These are phyloP conservation scores for Sarotherodon lohbergeri DNA, from an alignment of 2,113 vertebrate species.

Conservation along the genomic window DNA sequence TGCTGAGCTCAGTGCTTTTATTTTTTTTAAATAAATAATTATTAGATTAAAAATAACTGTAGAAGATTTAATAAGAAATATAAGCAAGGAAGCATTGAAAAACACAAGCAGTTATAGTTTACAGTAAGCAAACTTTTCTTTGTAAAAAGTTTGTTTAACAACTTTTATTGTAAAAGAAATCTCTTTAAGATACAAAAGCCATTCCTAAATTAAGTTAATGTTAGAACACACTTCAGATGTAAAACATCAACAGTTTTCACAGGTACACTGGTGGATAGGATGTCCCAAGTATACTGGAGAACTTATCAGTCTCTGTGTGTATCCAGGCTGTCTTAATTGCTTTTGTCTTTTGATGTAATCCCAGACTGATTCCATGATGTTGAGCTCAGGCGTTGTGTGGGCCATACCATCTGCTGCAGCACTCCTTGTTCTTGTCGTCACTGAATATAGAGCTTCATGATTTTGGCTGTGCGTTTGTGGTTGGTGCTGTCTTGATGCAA, in stretches of 20 bases:
- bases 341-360: background rate
- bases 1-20: background rate
- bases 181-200: background rate
- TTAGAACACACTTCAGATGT: background rate
- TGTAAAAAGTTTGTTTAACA: background rate
- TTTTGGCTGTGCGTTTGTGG: background rate
- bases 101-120: background rate
- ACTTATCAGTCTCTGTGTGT: background rate
- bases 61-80: background rate
- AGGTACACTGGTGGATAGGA: background rate
- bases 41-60: background rate
- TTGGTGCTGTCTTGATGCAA: background rate
- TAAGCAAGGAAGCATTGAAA: background rate
- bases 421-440: background rate
- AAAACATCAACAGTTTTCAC: background rate
- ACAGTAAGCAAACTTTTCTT: background rate
- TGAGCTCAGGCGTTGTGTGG: background rate
- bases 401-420: background rate
- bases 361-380: background rate
- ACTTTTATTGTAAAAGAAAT: background rate
- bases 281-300: background rate
- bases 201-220: background rate
- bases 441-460: background rate
- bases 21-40: background rate
- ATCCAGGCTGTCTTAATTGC: background rate